Conservation (phyloP, 2,888 invertebrate species). For the Diaprepes abbreviatus region DNA sequence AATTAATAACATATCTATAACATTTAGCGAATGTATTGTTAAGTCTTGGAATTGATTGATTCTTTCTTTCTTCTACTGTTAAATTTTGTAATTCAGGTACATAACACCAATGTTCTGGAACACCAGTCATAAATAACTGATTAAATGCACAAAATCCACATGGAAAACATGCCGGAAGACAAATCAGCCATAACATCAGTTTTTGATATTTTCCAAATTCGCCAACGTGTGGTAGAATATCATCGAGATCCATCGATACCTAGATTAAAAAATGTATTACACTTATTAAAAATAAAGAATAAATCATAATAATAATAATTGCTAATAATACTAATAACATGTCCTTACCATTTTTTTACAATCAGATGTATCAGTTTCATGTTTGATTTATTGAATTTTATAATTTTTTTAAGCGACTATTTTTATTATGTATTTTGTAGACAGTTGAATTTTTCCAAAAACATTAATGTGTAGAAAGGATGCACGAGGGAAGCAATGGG, state of each 20-base stretch:
- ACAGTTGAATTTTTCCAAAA: too few relatives aligned
- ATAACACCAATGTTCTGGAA: slow-evolving; percentile 89
- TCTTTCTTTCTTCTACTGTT: slow-evolving; percentile 72
- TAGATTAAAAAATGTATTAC: slow-evolving; percentile 2
- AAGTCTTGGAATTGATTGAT: slow-evolving; percentile 75
- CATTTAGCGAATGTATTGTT: slow-evolving; percentile 78
- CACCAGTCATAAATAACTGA: slow-evolving; percentile 92
- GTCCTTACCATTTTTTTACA: too few relatives aligned
- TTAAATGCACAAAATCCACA: slow-evolving; percentile 94
- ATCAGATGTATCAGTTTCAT: too few relatives aligned
- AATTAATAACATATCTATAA: slow-evolving; percentile 78
- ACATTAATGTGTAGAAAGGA: too few relatives aligned
- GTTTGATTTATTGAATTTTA: too few relatives aligned
- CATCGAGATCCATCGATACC: slow-evolving; percentile 81
- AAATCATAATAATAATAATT: too few relatives aligned
- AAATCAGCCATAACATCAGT: slow-evolving; percentile 86
- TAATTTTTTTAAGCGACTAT: too few relatives aligned
- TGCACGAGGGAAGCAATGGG: too few relatives aligned
- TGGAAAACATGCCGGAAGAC: slow-evolving; percentile 89
- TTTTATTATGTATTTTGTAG: too few relatives aligned
- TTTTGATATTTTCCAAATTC: slow-evolving; percentile 93
- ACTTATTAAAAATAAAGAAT: not conserved
- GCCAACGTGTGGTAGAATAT: slow-evolving; percentile 86
- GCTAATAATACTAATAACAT: too few relatives aligned
- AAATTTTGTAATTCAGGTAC: slow-evolving; percentile 77